Conservation (phyloP, 2,797 vertebrate genomes). For the Caiman crocodilus region DNA sequence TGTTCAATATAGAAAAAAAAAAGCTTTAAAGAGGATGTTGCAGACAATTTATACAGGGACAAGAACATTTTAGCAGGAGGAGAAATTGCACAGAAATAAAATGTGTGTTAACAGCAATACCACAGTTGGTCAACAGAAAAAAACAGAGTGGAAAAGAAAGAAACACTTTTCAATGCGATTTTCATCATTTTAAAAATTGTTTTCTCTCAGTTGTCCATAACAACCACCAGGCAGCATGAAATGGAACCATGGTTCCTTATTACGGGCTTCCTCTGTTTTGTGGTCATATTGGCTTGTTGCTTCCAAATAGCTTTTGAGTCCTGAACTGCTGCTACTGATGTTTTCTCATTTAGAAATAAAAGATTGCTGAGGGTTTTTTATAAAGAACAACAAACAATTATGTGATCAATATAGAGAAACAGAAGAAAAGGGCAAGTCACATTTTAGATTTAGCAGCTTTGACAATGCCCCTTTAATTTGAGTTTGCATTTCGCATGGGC, state of each 20-base stretch:
- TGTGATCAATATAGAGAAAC: not conserved
- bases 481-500: not conserved
- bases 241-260: conserved; percentile 13
- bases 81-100: conserved; percentile 38
- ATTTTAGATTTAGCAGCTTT: not conserved
- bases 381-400: not conserved
- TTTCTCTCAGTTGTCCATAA: not conserved
- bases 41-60: not conserved
- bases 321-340: not conserved
- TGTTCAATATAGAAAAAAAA: not conserved
- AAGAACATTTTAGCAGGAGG: not conserved
- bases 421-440: not conserved
- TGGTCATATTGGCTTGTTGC: not conserved
- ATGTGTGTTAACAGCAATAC: not conserved
- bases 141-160: not conserved
- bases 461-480: not conserved
- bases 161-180: not conserved
- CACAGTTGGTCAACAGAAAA: not conserved
- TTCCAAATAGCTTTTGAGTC: not conserved
- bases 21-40: conserved; percentile 45
- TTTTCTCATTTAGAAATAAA: not conserved
- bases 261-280: not conserved
- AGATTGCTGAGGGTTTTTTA: not conserved
- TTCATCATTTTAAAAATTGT: not conserved
- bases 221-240: not conserved